Evolutionary conservation across 35 echinoderm and acorn worm species (phyloP), one percentile per base, ranked within the genome.

Genomic region (Diadema setosum): DNA sequence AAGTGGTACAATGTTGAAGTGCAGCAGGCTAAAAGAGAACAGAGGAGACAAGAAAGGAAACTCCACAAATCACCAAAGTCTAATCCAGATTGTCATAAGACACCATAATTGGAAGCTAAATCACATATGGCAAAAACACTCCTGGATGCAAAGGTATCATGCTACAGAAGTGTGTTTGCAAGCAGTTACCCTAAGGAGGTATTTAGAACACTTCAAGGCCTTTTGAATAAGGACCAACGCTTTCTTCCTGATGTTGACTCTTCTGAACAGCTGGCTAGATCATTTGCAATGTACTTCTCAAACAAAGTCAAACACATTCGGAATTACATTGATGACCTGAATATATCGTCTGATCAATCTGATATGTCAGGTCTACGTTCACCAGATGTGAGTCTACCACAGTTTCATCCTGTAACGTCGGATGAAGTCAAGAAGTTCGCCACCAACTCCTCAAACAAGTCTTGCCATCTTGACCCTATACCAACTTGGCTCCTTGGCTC

Each of bases 401-500:
- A 23, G 75, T 81, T 81, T 81, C 23, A 41, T 34, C 18, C 18
- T 39, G 21, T 81, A 36, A 39, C 23, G 11, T 40, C 14, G 23
- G 75, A 81, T 41, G n/a, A 25, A 25, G 65, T 73, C 7, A 12
- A 35, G 65, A 82, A 81, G 31, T 16, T 88, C 5, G 5, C 83
- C 52, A 65, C 27, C 14, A 17, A 52, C 23, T 83, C 87, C 2
- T 21, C 74, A 33, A 84, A 18, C 34, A 81, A 78, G 69, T 60
- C 75, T 5, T 90, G 82, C 40, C 17, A 42, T 39, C 52, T 90
- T 3, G 87, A 82, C 49, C 73, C 87, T 36, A 56, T 83, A 34
- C 87, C 87, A 25, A 58, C 76, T 30, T 24, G 5, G 3, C 46
- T 90, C 12, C 26, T 90, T 36, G 25, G 64, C 56, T 35, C 12